Percentiles rank a stretch among this genome's conserved stretches.
Conservation (phyloP, 2,888 invertebrate species). For the Nephrotoma guestfalica region DNA sequence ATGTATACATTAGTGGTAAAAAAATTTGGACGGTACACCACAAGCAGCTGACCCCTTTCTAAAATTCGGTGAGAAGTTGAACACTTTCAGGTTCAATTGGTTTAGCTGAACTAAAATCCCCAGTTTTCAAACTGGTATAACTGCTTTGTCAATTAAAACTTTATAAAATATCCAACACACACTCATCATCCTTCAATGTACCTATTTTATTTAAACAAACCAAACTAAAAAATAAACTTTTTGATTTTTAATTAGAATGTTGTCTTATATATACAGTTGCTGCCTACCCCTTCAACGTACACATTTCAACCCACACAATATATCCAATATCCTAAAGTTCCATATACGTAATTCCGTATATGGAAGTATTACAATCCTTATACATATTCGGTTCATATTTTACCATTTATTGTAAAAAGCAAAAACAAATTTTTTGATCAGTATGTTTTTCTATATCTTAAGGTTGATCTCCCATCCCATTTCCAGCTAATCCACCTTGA, state of each 20-base stretch:
- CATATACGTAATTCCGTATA: neutral
- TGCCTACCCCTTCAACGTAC: too few species aligned
- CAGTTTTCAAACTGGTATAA: neutral
- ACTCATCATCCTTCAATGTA: neutral
- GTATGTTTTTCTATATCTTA: neutral
- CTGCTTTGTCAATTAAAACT: neutral
- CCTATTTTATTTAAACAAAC: neutral
- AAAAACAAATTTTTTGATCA: neutral
- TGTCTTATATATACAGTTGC: neutral
- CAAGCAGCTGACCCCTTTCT: too few species aligned
- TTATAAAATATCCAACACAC: neutral
- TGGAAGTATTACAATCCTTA: neutral
- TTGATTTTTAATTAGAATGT: neutral
- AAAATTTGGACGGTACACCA: too few species aligned
- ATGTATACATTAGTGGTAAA: too few species aligned
- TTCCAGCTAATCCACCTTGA: neutral
- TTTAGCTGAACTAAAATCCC: neutral
- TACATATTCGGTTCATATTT: neutral
- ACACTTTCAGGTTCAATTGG: neutral
- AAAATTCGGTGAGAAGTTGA: too few species aligned
- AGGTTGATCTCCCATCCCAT: neutral
- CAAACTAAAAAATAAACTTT: neutral
- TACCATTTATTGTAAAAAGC: neutral
- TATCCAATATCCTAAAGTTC: neutral
- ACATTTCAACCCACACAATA: neutral